A percentile compares a stretch with the other conserved stretches of the same genome.
These are phyloP conservation scores for Gobio occitaniae DNA, from an alignment of 2,797 vertebrate genomes.

Conservation along the genomic window DNA sequence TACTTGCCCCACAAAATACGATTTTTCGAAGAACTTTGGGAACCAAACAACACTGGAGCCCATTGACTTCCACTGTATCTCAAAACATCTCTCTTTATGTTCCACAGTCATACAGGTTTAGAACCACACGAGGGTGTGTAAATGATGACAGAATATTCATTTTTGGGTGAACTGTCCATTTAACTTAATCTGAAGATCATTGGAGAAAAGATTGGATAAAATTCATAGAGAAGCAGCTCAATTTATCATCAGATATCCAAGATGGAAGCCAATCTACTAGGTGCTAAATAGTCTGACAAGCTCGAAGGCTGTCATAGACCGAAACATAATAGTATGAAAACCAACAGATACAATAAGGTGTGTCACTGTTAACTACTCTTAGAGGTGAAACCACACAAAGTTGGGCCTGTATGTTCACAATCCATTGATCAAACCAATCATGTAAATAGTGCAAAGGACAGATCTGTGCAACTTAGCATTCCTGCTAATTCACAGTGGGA, in stretches of 20 bases:
- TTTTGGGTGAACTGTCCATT: not conserved
- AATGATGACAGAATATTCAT: not conserved
- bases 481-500: not conserved
- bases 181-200: not conserved
- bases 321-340: not conserved
- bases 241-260: not conserved
- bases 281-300: not conserved
- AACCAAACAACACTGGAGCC: not conserved
- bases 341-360: conserved; percentile 2
- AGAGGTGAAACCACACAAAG: not conserved
- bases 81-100: not conserved
- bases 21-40: not conserved
- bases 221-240: not conserved
- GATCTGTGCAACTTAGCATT: not conserved
- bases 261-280: not conserved
- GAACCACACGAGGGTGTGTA: not conserved
- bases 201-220: not conserved
- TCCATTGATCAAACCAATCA: not conserved
- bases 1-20: not conserved
- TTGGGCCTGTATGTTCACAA: not conserved
- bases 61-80: not conserved
- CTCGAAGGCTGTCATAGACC: not conserved
- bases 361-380: not conserved
- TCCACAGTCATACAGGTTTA: not conserved
- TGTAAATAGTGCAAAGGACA: conserved; percentile 16